These are phyloP conservation scores for Oasisia sp. DNA, from an alignment of 2,888 invertebrate species.

Conservation along the genomic window DNA sequence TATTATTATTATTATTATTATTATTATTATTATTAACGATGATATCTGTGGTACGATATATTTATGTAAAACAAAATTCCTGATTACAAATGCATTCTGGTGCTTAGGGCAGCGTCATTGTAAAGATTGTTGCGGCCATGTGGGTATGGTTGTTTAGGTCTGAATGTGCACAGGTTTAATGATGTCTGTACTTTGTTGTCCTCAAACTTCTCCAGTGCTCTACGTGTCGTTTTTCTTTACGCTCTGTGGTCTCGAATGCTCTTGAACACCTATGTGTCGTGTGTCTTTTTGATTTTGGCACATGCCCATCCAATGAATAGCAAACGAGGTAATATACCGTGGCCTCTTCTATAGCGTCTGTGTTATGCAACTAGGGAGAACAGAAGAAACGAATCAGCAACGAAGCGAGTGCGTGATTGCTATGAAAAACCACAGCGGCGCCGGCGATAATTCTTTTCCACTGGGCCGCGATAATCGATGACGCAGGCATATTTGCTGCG, in stretches of 20 bases:
- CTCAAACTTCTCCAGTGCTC: too few relatives aligned
- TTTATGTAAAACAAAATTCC: too few relatives aligned
- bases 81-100: too few relatives aligned
- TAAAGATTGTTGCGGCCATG: too few relatives aligned
- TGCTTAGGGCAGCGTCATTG: too few relatives aligned
- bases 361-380: not conserved
- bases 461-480: not conserved
- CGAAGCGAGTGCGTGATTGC: not conserved
- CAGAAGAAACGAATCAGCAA: not conserved
- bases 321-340: not conserved
- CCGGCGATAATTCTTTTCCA: not conserved
- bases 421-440: too few relatives aligned
- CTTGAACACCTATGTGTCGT: not conserved
- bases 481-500: not conserved
- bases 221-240: not conserved
- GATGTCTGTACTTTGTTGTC: too few relatives aligned
- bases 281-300: not conserved
- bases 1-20: too few relatives aligned
- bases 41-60: too few relatives aligned
- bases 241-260: not conserved
- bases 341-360: not conserved
- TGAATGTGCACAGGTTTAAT: too few relatives aligned
- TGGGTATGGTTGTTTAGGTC: too few relatives aligned
- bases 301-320: not conserved
- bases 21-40: too few relatives aligned